These are phyloP conservation scores for Chrysolina haemoptera DNA, from an alignment of 2,888 invertebrate species.

Conservation along the genomic window DNA sequence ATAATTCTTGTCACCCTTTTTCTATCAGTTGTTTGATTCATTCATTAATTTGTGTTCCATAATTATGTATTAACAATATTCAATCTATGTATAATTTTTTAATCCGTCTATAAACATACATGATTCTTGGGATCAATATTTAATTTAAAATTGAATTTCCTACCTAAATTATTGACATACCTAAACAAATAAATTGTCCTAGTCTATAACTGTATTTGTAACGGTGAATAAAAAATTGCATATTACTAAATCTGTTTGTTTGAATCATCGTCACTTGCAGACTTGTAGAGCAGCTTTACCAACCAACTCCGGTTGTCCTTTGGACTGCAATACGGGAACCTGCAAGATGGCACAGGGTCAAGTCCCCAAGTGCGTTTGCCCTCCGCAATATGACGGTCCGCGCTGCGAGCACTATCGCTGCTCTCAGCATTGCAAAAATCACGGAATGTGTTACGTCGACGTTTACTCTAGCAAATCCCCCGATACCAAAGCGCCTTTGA, in stretches of 20 bases:
- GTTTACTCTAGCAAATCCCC: slow-evolving; percentile 55
- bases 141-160: too few species aligned
- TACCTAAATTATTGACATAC: too few species aligned
- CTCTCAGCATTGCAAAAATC: slow-evolving; percentile 78
- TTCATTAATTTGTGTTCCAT: too few species aligned
- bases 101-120: too few species aligned
- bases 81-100: too few species aligned
- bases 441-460: slow-evolving; percentile 73
- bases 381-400: slow-evolving; percentile 76
- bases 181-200: too few species aligned
- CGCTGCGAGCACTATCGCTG: slow-evolving; percentile 81
- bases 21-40: too few species aligned
- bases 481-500: slow-evolving; percentile 59
- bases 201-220: too few species aligned
- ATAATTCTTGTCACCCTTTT: too few species aligned
- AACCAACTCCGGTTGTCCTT: slow-evolving; percentile 68
- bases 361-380: slow-evolving; percentile 77
- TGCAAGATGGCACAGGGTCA: slow-evolving; percentile 72
- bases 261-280: slow-evolving; percentile 60
- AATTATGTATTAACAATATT: too few species aligned
- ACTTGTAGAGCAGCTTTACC: slow-evolving; percentile 63
- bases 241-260: slow-evolving; percentile 10
- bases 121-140: too few species aligned
- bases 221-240: not conserved
- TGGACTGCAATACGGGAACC: slow-evolving; percentile 76